Conservation (phyloP, 2,113 vertebrate species). For the Dromiciops gliroides region DNA sequence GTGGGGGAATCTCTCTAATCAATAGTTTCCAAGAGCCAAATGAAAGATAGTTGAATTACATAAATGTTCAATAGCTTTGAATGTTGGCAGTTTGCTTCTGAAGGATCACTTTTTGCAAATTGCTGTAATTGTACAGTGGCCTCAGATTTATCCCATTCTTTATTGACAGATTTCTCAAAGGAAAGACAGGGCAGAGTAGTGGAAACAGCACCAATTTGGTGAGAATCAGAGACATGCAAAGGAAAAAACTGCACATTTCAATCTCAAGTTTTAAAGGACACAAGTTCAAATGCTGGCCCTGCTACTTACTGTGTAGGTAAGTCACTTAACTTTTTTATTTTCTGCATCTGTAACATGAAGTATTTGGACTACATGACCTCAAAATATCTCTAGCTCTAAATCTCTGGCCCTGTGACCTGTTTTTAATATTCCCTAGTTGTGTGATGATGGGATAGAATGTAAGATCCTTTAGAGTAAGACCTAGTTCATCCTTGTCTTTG, state of each 20-base stretch:
- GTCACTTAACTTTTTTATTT: background rate
- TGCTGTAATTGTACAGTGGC: background rate
- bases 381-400: background rate
- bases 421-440: background rate
- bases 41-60: background rate
- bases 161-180: background rate
- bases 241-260: background rate
- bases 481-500: background rate
- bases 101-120: background rate
- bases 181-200: background rate
- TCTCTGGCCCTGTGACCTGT: background rate
- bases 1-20: background rate
- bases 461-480: background rate
- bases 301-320: background rate
- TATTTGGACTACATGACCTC: background rate
- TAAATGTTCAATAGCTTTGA: background rate
- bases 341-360: background rate
- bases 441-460: background rate
- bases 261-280: background rate
- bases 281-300: background rate
- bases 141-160: background rate
- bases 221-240: background rate
- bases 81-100: background rate
- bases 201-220: background rate
- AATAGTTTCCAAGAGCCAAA: background rate